phyloP scores from a whole-genome alignment of 2,113 vertebrate species.

The Thamnophis sirtalis region DNA sequence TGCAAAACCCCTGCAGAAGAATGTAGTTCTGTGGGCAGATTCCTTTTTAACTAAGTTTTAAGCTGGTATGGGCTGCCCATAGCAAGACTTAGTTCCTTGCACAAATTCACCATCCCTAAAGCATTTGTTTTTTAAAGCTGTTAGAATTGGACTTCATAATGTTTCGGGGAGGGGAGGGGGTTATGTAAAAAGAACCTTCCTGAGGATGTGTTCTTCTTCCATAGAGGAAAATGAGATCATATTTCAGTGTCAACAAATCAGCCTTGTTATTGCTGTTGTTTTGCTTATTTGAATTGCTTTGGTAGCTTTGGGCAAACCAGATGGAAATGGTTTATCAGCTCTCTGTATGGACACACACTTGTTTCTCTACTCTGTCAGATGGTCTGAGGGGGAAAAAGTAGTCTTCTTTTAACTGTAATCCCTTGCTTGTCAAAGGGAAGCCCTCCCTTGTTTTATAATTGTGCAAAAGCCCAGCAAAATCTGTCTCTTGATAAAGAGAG shows the following conservation, averaged over 20 bases:
- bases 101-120: background rate
- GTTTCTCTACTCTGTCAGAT: background rate
- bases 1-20: background rate
- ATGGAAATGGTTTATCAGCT: background rate
- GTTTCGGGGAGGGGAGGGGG: rapidly evolving
- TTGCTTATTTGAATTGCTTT: background rate
- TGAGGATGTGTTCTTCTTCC: background rate
- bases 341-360: background rate
- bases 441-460: background rate
- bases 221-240: background rate
- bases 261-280: background rate
- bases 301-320: background rate
- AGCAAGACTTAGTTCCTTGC: background rate
- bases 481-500: conserved; percentile 54
- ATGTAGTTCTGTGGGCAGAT: background rate
- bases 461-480: conserved; percentile 32
- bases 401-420: background rate
- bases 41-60: background rate
- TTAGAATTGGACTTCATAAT: background rate
- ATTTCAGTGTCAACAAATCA: background rate
- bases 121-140: background rate
- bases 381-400: background rate
- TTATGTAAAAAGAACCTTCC: background rate
- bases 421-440: background rate
- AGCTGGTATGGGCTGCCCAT: background rate